Conservation (phyloP, 23 tunicate genomes). For the Botrylloides violaceus region DNA sequence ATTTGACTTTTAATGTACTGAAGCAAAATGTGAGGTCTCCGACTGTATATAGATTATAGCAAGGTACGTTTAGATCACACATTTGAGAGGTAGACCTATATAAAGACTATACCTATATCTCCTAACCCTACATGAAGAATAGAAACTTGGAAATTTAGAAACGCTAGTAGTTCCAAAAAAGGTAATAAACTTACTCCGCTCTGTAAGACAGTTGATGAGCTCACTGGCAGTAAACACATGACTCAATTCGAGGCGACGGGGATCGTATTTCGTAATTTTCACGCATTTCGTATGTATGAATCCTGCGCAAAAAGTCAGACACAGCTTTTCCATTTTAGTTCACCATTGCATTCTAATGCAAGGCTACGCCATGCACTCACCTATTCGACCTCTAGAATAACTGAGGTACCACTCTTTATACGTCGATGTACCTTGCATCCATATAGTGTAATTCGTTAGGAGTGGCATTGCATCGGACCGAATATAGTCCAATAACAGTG, state of each 20-base stretch:
- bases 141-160: no score
- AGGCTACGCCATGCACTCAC: no score
- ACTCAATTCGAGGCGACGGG: conserved; percentile 27
- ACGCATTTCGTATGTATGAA: conserved; percentile 39
- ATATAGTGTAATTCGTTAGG: conserved; percentile 26
- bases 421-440: conserved; percentile 31
- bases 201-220: conserved; percentile 33
- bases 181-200: conserved; percentile 65
- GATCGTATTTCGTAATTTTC: conserved; percentile 24
- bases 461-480: conserved; percentile 43
- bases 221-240: conserved; percentile 24
- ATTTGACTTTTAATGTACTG: conserved; percentile 1
- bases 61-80: no score
- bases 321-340: not conserved
- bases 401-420: conserved; percentile 56
- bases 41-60: no score
- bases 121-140: no score
- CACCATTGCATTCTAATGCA: no score
- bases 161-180: no score
- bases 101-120: no score
- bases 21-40: not conserved
- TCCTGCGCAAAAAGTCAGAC: conserved; percentile 29
- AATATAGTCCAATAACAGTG: conserved; percentile 17
- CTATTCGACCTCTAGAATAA: conserved; percentile 33
- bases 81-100: no score